Percentiles rank a stretch among this genome's conserved stretches.
These are phyloP conservation scores for Tamandua tetradactyla DNA, from an alignment of 2,797 vertebrate species.

Conservation along the genomic window DNA sequence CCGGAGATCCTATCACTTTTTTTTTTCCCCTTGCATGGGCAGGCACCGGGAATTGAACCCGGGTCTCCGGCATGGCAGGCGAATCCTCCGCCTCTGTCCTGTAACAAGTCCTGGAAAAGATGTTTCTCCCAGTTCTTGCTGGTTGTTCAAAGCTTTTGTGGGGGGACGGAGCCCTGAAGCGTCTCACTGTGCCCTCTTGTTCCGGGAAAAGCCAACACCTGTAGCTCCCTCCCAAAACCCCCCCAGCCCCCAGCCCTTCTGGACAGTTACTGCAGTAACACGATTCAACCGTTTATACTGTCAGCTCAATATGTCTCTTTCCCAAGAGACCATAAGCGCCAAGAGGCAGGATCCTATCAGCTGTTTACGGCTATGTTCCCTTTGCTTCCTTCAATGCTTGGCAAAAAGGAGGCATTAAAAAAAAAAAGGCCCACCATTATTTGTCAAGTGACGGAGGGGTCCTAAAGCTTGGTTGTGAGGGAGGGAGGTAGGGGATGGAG, in stretches of 20 bases:
- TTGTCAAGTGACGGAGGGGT: neutral
- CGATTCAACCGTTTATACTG: neutral
- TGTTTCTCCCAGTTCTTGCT: too few relatives aligned
- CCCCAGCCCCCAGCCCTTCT: neutral
- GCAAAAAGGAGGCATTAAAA: neutral
- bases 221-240: neutral
- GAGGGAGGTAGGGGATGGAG: too few relatives aligned
- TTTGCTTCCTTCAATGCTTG: neutral
- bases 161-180: too few relatives aligned
- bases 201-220: too few relatives aligned
- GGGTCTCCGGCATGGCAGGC: too few relatives aligned
- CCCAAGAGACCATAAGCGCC: neutral
- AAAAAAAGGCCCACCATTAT: neutral
- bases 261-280: neutral
- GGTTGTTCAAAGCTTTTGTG: too few relatives aligned
- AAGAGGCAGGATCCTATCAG: neutral
- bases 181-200: too few relatives aligned
- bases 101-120: too few relatives aligned
- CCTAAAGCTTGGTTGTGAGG: neutral
- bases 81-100: too few relatives aligned
- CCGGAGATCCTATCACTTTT: too few relatives aligned
- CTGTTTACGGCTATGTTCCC: neutral
- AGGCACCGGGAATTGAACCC: too few relatives aligned
- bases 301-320: neutral
- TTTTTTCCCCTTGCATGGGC: too few relatives aligned